Evolutionary conservation across 2,113 vertebrate genomes (phyloP), one percentile per base, ranked within the genome.

Genomic region (Mus spicilegus): DNA sequence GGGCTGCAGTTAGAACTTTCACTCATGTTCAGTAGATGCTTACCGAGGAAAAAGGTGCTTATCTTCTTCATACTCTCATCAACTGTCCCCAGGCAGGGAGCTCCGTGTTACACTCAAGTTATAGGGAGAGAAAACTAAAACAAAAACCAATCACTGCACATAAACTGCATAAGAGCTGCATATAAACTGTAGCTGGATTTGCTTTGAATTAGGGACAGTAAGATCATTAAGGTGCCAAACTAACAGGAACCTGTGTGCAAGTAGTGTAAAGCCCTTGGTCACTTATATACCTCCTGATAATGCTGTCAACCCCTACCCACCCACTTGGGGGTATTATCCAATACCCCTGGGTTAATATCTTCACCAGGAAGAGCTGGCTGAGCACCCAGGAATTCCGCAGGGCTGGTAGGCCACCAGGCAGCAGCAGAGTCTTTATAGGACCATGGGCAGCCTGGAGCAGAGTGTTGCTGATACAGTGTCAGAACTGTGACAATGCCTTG

Each of bases 21-120:
- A 39, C 17, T 56, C 36, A 2, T 30, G 42, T 26, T 82, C 7
- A n/a, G 33, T 39, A 28, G 73, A 51, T 3, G 26, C 24, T 28
- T 14, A 65, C 0, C n/a, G 36, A 90, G 78, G 49, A 49, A 7
- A 84, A 61, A 76, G 12, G 9, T 24, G 10, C 10, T n/a, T 17
- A 2, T 49, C 9, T 3, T 33, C 1, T 42, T 13, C 2, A 0
- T 8, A 26, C 33, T 56, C 33, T 28, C 36, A 36, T 33, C 46
- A 3, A 42, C 1, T 8, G 11, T 16, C 56, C 56, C 20, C 30
- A 17, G 1, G 30, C 14, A 90, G 33, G 70, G 6, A 65, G 24
- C 89, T 54, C 12, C 16, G 14, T 61, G 49, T 70, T 33, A 33
- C 13, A 1, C 70, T 69, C 4, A 61, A 49, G 61, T 54, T 90